These are phyloP conservation scores for Acleris laterana DNA, from an alignment of 2,888 invertebrate species.

Conservation along the genomic window DNA sequence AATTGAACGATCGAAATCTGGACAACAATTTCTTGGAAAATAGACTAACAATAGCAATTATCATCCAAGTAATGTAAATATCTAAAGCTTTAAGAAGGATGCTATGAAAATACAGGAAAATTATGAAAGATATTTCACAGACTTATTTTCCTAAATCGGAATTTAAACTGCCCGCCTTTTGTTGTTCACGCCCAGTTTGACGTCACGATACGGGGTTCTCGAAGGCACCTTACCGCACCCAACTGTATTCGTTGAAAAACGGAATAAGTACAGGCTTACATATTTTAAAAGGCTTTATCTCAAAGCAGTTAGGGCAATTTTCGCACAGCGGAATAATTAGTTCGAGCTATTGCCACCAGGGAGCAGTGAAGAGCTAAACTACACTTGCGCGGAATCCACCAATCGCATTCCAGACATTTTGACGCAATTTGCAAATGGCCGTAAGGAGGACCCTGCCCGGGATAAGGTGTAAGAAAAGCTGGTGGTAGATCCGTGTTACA, in stretches of 20 bases:
- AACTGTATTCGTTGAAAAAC: slow-evolving; percentile 54
- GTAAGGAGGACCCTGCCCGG: slow-evolving; percentile 81
- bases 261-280: slow-evolving; percentile 46
- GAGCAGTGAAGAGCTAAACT: slow-evolving; percentile 57
- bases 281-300: slow-evolving; percentile 39
- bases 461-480: slow-evolving; percentile 75
- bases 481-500: slow-evolving; percentile 77
- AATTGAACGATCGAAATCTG: slow-evolving; percentile 3
- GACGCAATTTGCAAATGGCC: slow-evolving; percentile 86
- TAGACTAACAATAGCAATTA: not conserved
- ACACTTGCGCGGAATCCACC: slow-evolving; percentile 74
- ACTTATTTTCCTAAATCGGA: slow-evolving; percentile 1
- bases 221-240: slow-evolving; percentile 78
- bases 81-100: not conserved
- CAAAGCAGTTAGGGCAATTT: slow-evolving; percentile 26
- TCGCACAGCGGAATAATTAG: slow-evolving; percentile 49
- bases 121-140: not conserved
- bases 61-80: not conserved
- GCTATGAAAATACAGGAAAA: not conserved
- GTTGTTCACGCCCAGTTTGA: slow-evolving; percentile 83
- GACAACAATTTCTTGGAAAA: not conserved
- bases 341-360: slow-evolving; percentile 55
- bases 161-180: slow-evolving; percentile 62
- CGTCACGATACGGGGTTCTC: slow-evolving; percentile 82
- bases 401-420: slow-evolving; percentile 79